A percentile compares a stretch with the other conserved stretches of the same genome.
phyloP scores from a whole-genome alignment of 2,113 vertebrate species.

The Climacteris rufus region DNA sequence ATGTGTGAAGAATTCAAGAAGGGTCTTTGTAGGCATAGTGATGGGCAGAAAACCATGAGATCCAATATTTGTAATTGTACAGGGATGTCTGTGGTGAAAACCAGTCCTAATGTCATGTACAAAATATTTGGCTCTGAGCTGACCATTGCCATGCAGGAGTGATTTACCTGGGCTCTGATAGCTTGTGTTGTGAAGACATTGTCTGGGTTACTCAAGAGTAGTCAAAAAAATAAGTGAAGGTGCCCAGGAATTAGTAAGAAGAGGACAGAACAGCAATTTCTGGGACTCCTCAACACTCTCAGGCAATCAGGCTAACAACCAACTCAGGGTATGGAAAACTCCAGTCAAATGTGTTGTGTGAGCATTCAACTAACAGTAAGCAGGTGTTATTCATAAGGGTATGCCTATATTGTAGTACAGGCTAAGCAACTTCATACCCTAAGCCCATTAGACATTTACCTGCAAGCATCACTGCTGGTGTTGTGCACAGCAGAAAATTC shows the following conservation, averaged over 20 bases:
- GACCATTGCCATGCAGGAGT: background rate
- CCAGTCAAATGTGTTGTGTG: background rate
- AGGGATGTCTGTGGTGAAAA: accelerated
- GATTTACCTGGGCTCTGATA: background rate
- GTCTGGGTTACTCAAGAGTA: background rate
- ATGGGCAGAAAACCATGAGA: background rate
- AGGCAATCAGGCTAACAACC: background rate
- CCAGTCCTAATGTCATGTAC: background rate
- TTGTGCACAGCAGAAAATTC: background rate
- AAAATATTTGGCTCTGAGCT: background rate
- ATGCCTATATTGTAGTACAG: background rate
- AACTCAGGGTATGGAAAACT: background rate
- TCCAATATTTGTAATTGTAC: background rate
- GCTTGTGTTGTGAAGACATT: background rate
- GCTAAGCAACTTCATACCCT: background rate
- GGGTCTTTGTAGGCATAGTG: background rate
- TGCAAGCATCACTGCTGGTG: background rate
- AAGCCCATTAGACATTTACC: background rate
- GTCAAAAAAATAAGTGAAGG: background rate
- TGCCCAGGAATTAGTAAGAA: background rate
- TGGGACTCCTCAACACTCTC: background rate
- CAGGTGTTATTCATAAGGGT: background rate
- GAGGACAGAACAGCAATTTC: background rate
- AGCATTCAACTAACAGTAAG: background rate
- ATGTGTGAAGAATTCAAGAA: background rate